These are phyloP conservation scores for Diacarnus erythraeanus DNA, from an alignment of 37 sponge, comb jelly and placozoan species.

Conservation along the genomic window DNA sequence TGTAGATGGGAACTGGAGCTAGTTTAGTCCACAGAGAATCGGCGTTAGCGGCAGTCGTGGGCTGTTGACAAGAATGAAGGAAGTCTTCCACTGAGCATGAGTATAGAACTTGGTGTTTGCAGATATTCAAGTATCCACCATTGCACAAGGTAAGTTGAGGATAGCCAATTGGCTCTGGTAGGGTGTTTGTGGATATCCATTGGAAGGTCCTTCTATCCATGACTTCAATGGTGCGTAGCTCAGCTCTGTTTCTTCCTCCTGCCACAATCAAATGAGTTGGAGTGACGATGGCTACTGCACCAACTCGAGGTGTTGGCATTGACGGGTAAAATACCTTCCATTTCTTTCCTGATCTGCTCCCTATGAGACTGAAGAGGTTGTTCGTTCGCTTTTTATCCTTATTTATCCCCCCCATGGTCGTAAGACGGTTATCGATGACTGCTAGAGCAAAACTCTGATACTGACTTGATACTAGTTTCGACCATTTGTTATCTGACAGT, in stretches of 20 bases:
- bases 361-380: background rate
- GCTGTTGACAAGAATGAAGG: background rate
- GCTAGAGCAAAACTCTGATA: background rate
- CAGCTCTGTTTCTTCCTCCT: background rate
- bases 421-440: background rate
- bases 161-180: background rate
- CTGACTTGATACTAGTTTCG: background rate
- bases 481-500: background rate
- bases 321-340: background rate
- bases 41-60: background rate
- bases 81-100: background rate
- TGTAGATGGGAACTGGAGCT: background rate
- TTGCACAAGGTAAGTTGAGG: background rate
- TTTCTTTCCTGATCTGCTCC: background rate
- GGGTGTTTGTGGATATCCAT: background rate
- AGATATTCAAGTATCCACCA: background rate
- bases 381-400: background rate
- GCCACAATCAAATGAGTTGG: slow-evolving; percentile 4
- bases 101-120: background rate
- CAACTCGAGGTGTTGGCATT: background rate
- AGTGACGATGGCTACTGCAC: background rate
- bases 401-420: background rate
- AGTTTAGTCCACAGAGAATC: background rate
- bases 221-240: background rate
- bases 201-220: background rate